Conservation (phyloP, 2,888 invertebrate species). For the Globia sparganii region DNA sequence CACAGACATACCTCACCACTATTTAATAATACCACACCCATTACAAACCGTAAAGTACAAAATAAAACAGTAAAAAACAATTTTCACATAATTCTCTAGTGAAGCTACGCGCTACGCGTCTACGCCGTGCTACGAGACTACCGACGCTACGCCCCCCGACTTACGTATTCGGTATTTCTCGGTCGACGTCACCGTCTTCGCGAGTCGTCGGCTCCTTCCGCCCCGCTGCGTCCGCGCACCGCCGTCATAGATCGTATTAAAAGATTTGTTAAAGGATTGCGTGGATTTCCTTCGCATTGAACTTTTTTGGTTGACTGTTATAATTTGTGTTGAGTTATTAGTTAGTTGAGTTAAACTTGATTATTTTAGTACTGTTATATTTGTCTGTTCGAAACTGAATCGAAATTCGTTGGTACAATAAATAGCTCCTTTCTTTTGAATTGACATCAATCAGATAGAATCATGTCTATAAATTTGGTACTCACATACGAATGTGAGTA, state of each 20-base stretch:
- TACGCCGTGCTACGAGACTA: constrained; percentile 60
- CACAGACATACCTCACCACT: background rate
- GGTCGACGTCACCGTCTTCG: constrained; percentile 72
- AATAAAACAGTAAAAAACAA: background rate
- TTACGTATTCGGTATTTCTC: constrained; percentile 79
- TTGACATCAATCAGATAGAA: too few relatives aligned
- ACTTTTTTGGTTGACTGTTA: constrained; percentile 54
- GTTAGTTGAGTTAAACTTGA: constrained; percentile 31
- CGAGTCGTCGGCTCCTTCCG: constrained; percentile 75
- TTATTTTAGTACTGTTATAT: constrained; percentile 5
- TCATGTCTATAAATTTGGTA: too few relatives aligned
- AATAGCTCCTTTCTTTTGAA: too few relatives aligned
- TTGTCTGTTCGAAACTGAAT: background rate
- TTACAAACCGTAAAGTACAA: background rate
- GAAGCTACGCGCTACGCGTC: constrained; percentile 69
- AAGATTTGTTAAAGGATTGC: constrained; percentile 80
- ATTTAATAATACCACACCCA: background rate
- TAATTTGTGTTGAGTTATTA: constrained; percentile 56
- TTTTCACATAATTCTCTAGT: constrained; percentile 48
- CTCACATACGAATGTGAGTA: too few relatives aligned
- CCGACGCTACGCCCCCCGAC: constrained; percentile 65
- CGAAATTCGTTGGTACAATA: background rate
- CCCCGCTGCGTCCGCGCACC: constrained; percentile 74
- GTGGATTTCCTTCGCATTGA: constrained; percentile 68
- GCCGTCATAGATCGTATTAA: constrained; percentile 73